Percentiles rank a stretch among this genome's conserved stretches.
phyloP scores from a whole-genome alignment of 2,888 invertebrate genomes.

The Proisotoma minuta region DNA sequence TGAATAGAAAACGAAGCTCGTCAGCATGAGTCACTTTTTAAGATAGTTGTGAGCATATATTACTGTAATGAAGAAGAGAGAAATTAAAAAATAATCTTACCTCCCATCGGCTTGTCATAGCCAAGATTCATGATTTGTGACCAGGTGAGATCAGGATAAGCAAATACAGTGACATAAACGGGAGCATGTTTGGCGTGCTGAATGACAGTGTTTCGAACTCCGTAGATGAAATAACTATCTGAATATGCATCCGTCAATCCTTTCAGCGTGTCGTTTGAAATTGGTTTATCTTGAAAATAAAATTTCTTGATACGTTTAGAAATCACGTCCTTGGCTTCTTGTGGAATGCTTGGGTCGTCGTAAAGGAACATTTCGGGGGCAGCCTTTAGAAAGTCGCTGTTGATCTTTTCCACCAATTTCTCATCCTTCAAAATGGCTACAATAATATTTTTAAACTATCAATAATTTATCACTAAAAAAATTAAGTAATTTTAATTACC shows the following conservation, averaged over 20 bases:
- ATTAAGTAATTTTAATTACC: slow-evolving; percentile 4
- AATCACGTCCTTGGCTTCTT: slow-evolving; percentile 10
- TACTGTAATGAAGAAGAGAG: background rate
- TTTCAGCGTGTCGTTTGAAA: slow-evolving; percentile 20
- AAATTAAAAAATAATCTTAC: background rate
- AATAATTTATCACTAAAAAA: background rate
- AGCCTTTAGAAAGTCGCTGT: slow-evolving; percentile 20
- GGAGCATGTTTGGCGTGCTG: slow-evolving; percentile 23
- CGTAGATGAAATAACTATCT: slow-evolving; percentile 23
- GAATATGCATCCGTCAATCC: slow-evolving; percentile 30
- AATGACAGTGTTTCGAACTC: slow-evolving; percentile 18
- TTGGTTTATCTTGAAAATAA: slow-evolving; percentile 18
- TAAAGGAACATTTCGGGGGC: slow-evolving; percentile 13
- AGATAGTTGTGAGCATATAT: background rate
- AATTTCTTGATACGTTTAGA: slow-evolving; percentile 13
- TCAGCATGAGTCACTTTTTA: slow-evolving; percentile 26
- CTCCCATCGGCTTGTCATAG: slow-evolving; percentile 23
- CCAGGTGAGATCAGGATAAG: slow-evolving; percentile 21
- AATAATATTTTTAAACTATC: background rate
- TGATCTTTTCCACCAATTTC: slow-evolving; percentile 11
- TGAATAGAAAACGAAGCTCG: slow-evolving; percentile 24
- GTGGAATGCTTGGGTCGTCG: background rate
- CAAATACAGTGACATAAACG: slow-evolving; percentile 18
- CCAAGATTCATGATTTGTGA: slow-evolving; percentile 24
- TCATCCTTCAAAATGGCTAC: slow-evolving; percentile 17